Conservation (phyloP, 2,797 vertebrate genomes). For the Anguilla pacifica region DNA sequence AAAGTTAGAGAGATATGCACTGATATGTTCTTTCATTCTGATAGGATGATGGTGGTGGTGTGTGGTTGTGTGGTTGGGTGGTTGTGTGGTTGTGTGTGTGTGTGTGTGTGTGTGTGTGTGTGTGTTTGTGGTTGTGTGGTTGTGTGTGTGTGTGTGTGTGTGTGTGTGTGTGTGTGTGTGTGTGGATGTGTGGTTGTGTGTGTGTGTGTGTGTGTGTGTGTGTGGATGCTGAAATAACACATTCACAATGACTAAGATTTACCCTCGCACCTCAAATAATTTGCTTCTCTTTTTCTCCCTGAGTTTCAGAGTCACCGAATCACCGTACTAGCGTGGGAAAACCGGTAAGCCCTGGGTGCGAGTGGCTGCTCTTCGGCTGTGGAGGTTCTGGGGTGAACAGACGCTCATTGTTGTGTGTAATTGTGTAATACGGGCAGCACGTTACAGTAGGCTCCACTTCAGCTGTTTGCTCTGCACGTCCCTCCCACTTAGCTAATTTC, state of each 20-base stretch:
- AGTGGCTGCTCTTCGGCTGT: background rate
- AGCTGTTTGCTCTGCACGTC: conserved; percentile 4
- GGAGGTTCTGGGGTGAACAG: background rate
- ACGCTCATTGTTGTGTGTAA: background rate
- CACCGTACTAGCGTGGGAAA: background rate
- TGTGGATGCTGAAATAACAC: background rate
- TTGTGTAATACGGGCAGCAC: background rate
- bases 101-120: background rate
- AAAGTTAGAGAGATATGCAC: background rate
- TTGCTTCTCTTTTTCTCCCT: background rate
- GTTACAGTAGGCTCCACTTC: background rate
- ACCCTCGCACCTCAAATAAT: background rate
- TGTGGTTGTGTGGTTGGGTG: background rate
- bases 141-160: no score
- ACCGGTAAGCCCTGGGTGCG: background rate
- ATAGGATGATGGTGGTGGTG: background rate
- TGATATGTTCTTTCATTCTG: background rate
- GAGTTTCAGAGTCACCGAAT: conserved; percentile 1
- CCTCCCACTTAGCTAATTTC: background rate
- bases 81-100: no score
- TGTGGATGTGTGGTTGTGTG: no score
- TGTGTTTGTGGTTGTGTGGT: no score
- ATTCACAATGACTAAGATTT: background rate
- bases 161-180: no score
- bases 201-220: no score